These are phyloP conservation scores for Metacarcinus magister DNA, from an alignment of 2,888 invertebrate genomes.

Conservation along the genomic window DNA sequence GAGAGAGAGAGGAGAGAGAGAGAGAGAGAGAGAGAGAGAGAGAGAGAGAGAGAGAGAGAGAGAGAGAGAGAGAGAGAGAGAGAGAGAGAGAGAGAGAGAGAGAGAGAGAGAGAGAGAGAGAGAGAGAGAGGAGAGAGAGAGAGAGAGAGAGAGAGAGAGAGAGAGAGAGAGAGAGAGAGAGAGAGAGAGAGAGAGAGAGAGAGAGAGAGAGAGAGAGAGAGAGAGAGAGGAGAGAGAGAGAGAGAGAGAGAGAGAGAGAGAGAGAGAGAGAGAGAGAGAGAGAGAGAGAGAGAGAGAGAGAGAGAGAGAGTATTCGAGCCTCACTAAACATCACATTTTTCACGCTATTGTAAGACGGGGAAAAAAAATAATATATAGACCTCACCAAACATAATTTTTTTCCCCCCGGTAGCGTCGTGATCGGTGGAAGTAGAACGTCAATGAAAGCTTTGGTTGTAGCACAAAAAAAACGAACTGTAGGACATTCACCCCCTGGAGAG, in stretches of 20 bases:
- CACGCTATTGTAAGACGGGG: background rate
- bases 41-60: conserved; percentile 42
- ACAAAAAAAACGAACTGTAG: background rate
- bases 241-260: no score
- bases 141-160: no score
- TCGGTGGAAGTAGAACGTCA: background rate
- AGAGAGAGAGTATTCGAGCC: background rate
- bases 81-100: background rate
- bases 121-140: background rate
- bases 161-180: no score
- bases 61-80: conserved; percentile 49
- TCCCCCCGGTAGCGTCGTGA: background rate
- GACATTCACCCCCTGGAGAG: background rate
- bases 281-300: background rate
- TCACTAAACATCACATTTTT: no score
- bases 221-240: background rate
- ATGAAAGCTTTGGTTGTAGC: background rate
- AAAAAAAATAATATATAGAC: background rate
- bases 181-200: no score
- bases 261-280: no score
- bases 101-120: background rate
- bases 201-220: background rate
- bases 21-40: conserved; percentile 32
- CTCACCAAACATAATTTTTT: background rate
- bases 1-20: background rate